phyloP scores from a whole-genome alignment of 2,797 vertebrate genomes.

The Meda fulgida region DNA sequence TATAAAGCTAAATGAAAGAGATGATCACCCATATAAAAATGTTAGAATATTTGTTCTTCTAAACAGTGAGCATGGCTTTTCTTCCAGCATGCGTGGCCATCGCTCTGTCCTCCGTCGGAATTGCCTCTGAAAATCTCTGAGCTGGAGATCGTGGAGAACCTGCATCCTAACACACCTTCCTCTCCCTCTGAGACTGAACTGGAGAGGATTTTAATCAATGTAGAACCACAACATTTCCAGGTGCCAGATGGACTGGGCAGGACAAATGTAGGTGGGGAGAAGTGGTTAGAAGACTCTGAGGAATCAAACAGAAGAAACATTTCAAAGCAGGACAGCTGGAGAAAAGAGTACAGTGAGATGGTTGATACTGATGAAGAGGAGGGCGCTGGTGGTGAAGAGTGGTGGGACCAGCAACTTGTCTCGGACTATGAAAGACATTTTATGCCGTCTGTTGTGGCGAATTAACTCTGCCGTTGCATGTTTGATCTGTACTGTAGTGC shows the following conservation, averaged over 20 bases:
- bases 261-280: slow-evolving; percentile 3
- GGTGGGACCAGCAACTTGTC: slow-evolving; percentile 56
- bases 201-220: slow-evolving; percentile 1
- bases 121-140: slow-evolving; percentile 65
- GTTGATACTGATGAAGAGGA: slow-evolving; percentile 55
- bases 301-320: neutral
- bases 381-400: slow-evolving; percentile 25
- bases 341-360: slow-evolving; percentile 55
- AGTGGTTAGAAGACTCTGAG: slow-evolving; percentile 15
- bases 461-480: slow-evolving; percentile 31
- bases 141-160: slow-evolving; percentile 71
- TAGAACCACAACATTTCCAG: slow-evolving; percentile 14
- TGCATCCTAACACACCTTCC: neutral
- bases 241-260: neutral
- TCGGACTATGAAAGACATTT: slow-evolving; percentile 81
- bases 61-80: neutral
- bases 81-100: slow-evolving; percentile 41
- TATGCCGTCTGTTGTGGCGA: slow-evolving; percentile 70
- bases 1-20: neutral
- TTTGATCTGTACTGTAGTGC: neutral
- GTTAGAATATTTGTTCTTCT: neutral
- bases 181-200: neutral
- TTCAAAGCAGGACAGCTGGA: slow-evolving; percentile 1
- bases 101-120: slow-evolving; percentile 38
- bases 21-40: neutral